Evolutionary conservation across 2,113 vertebrate genomes (phyloP).

Genomic region (Paradoxurus hermaphroditus): DNA sequence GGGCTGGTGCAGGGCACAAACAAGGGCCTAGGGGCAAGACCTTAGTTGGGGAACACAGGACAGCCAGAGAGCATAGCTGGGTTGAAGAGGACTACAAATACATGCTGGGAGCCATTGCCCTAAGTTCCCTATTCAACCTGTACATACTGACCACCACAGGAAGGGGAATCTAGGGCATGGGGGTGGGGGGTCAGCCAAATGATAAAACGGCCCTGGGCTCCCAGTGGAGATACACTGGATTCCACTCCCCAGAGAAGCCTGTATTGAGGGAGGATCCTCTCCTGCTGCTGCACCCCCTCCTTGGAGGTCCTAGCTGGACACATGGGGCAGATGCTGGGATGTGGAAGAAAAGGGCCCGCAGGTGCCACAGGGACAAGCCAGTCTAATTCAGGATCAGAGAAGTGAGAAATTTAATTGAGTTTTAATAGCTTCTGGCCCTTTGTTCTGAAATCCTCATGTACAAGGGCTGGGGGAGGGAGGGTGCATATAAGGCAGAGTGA

Average conservation of each 20-base stretch:
- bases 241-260: neutral
- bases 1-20: neutral
- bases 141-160: neutral
- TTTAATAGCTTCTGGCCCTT: slow-evolving; percentile 71
- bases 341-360: slow-evolving; percentile 4
- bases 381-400: slow-evolving; percentile 72
- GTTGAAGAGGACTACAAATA: neutral
- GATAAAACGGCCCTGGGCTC: neutral
- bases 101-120: neutral
- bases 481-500: neutral
- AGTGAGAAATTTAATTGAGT: slow-evolving; percentile 72
- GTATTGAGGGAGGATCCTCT: neutral
- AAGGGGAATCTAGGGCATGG: neutral
- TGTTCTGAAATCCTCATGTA: slow-evolving; percentile 55
- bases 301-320: neutral
- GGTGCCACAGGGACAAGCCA: slow-evolving; percentile 55
- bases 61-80: neutral
- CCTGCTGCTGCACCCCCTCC: neutral
- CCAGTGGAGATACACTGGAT: neutral
- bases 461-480: neutral
- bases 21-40: neutral
- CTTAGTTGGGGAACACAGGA: neutral
- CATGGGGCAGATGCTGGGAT: neutral
- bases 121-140: neutral
- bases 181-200: neutral